These are phyloP conservation scores for Premnoplex brunnescens DNA, from an alignment of 2,797 vertebrate species.

Conservation along the genomic window DNA sequence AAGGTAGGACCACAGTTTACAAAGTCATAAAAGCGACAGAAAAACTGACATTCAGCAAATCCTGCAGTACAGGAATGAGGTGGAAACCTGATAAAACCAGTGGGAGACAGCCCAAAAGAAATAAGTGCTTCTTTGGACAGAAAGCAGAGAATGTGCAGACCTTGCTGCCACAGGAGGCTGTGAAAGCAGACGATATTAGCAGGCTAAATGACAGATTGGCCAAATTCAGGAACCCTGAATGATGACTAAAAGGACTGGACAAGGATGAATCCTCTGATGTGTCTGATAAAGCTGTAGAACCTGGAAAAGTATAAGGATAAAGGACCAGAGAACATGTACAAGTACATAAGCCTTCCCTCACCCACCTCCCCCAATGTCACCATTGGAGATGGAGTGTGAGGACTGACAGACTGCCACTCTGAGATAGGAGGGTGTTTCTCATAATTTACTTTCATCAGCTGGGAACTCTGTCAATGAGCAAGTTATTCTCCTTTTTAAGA, in stretches of 20 bases:
- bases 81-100: neutral
- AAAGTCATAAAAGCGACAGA: fast-evolving
- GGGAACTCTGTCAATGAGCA: neutral
- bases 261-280: neutral
- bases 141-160: neutral
- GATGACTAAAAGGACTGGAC: neutral
- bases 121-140: neutral
- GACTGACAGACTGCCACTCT: fast-evolving
- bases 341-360: neutral
- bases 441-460: neutral
- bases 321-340: fast-evolving
- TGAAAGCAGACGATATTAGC: neutral
- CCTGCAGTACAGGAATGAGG: neutral
- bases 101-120: neutral
- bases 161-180: neutral
- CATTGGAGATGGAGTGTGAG: fast-evolving
- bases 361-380: neutral
- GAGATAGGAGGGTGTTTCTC: neutral
- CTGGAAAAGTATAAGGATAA: neutral
- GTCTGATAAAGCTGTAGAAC: neutral
- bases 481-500: neutral
- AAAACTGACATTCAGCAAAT: neutral
- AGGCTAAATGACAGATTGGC: neutral
- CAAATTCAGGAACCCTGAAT: neutral
- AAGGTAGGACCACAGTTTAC: neutral